phyloP scores from a whole-genome alignment of 2,888 invertebrate genomes.

The Allophyes oxyacanthae region DNA sequence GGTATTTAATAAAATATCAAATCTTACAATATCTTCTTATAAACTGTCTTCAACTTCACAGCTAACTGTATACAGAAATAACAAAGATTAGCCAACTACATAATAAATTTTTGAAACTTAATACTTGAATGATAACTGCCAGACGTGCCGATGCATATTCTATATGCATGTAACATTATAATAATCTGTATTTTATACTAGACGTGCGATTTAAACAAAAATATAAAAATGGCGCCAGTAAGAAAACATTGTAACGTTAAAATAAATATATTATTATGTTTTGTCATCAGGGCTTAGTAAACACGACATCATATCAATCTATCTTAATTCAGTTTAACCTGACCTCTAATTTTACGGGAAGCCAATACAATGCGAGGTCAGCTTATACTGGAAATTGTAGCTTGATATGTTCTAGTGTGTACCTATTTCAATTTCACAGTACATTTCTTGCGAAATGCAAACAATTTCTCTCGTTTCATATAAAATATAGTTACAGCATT shows the following conservation, averaged over 20 bases:
- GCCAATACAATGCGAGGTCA: too few relatives aligned
- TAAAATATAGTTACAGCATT: constrained; percentile 6
- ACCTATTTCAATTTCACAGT: too few relatives aligned
- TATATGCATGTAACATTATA: constrained; percentile 50
- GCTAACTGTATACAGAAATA: constrained; percentile 44
- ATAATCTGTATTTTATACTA: constrained; percentile 57
- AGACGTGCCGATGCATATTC: constrained; percentile 44
- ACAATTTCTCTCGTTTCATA: not conserved
- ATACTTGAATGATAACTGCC: constrained; percentile 38
- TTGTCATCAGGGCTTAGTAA: not conserved
- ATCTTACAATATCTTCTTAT: too few relatives aligned
- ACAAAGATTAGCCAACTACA: constrained; percentile 41
- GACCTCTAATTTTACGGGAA: too few relatives aligned
- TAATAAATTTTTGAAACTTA: constrained; percentile 55
- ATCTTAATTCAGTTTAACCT: too few relatives aligned
- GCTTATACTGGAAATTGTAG: too few relatives aligned
- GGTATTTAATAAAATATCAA: too few relatives aligned
- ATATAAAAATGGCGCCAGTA: constrained; percentile 22
- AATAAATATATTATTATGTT: constrained; percentile 8
- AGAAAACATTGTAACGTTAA: constrained; percentile 35
- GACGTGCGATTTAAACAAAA: constrained; percentile 37
- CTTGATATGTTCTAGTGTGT: too few relatives aligned
- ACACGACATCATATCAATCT: too few relatives aligned
- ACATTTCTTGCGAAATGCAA: not conserved
- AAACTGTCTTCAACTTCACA: constrained; percentile 13